A percentile compares a stretch with the other conserved stretches of the same genome.
Conservation (phyloP, 2,888 invertebrate genomes). For the Sesamia inferens region DNA sequence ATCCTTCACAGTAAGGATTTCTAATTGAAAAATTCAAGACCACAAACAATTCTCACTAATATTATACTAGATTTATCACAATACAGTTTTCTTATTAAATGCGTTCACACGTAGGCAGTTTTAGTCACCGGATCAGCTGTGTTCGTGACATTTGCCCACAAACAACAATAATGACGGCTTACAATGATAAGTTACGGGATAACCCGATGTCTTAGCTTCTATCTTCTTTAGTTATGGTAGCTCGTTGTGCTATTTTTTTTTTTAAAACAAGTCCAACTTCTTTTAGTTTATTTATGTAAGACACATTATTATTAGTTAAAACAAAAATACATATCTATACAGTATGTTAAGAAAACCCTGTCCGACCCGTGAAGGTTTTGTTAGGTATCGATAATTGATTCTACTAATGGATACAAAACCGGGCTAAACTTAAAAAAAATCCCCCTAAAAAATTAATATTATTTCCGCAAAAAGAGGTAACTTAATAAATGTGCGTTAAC, state of each 20-base stretch:
- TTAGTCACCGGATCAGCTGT: conserved; percentile 48
- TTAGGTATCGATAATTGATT: no score
- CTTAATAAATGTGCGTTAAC: no score
- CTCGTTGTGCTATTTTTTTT: neutral
- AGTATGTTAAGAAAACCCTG: no score
- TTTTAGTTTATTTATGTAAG: no score
- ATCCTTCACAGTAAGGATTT: neutral
- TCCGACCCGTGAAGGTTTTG: no score
- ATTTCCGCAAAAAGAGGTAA: no score
- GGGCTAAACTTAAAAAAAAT: no score
- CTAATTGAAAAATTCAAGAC: neutral
- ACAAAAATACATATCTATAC: no score
- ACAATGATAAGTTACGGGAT: conserved; percentile 38
- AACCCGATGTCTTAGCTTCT: neutral
- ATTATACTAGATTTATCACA: conserved; percentile 16
- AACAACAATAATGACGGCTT: conserved; percentile 41
- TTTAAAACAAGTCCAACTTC: no score
- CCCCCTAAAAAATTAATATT: no score
- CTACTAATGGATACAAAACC: no score
- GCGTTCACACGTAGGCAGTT: conserved; percentile 1
- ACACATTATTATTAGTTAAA: no score
- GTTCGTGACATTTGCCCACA: conserved; percentile 32
- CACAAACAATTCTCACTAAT: neutral
- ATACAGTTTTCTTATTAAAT: conserved; percentile 19
- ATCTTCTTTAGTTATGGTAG: conserved; percentile 8